A percentile compares a stretch with the other conserved stretches of the same genome.
Conservation (phyloP, 2,113 vertebrate genomes). For the Gnathochromis pfefferi region DNA sequence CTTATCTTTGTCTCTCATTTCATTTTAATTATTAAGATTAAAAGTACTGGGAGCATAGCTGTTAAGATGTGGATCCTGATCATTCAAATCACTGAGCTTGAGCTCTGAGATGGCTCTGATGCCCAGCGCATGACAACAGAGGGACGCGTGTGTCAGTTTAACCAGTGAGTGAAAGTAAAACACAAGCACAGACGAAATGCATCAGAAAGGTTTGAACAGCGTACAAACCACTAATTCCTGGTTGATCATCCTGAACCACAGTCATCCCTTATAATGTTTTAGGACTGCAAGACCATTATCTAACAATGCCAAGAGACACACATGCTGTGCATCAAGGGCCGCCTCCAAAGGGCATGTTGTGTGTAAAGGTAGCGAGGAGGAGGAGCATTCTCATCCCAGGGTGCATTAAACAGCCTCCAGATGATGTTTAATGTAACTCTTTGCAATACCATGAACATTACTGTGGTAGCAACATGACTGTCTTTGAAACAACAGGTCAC, state of each 20-base stretch:
- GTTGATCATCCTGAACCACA: background rate
- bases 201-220: background rate
- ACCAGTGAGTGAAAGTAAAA: background rate
- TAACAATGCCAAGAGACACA: background rate
- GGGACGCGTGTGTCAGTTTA: background rate
- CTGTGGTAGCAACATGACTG: background rate
- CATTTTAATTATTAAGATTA: background rate
- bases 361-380: background rate
- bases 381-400: background rate
- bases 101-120: background rate
- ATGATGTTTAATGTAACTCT: background rate
- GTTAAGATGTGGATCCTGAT: background rate
- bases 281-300: background rate
- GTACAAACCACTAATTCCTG: background rate
- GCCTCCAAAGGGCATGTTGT: background rate
- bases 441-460: background rate
- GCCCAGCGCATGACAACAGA: background rate
- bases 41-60: background rate
- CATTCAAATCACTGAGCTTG: background rate
- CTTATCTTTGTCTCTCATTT: background rate
- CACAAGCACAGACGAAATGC: background rate
- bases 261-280: background rate
- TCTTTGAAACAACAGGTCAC: background rate
- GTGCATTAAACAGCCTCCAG: background rate
- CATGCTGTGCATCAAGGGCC: background rate